phyloP scores from a whole-genome alignment of 53 echinoderm and acorn worm genomes.

The Zoroaster sp. region DNA sequence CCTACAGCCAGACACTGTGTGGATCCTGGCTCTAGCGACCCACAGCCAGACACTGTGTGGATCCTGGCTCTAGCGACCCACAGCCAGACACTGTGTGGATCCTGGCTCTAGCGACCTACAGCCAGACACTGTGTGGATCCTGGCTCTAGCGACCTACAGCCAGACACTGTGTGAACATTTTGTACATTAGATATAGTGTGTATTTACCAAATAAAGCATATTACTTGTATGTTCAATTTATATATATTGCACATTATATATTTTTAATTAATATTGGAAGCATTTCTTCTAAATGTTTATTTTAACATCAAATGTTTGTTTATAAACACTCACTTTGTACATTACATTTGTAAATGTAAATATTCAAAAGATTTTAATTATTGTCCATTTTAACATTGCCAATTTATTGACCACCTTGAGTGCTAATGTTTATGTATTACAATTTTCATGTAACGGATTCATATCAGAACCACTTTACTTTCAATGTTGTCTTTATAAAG shows the following conservation, averaged over 20 bases:
- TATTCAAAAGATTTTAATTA: not conserved
- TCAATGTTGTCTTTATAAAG: not conserved
- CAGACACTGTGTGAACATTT: too few species aligned
- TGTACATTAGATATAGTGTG: not conserved
- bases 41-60: too few species aligned
- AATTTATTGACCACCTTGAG: not conserved
- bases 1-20: too few species aligned
- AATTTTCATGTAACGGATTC: not conserved
- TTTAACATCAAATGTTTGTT: conserved; percentile 19
- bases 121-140: too few species aligned
- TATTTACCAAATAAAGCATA: not conserved
- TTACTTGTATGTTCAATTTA: not conserved
- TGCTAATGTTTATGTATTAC: not conserved
- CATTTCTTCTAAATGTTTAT: conserved; percentile 1
- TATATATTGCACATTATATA: conserved; percentile 49
- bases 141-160: too few species aligned
- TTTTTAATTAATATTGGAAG: conserved; percentile 2
- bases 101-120: too few species aligned
- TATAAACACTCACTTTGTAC: conserved; percentile 15
- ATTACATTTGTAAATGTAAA: not conserved
- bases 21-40: too few species aligned
- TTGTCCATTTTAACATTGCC: conserved; percentile 19
- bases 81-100: too few species aligned
- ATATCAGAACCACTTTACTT: not conserved
- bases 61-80: too few species aligned